Evolutionary conservation across 2,113 vertebrate genomes (phyloP), one percentile per base, ranked within the genome.

Genomic region (Lethenteron camtschaticum): DNA sequence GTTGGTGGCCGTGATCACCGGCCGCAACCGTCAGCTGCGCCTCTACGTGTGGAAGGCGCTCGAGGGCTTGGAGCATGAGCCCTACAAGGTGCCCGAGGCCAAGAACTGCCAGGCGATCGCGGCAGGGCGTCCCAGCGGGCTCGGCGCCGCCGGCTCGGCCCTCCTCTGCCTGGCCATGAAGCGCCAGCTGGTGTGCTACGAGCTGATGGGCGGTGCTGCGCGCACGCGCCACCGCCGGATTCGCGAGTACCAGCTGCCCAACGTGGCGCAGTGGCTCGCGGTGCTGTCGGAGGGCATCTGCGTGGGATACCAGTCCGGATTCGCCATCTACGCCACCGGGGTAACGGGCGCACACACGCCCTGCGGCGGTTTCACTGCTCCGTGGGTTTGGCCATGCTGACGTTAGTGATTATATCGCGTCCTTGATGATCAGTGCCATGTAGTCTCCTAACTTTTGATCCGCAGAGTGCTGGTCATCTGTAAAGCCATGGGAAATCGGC

Each of bases 21-120:
- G 94, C 74, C 81, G 91, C 74, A 97, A 99, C 80, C 94, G 92
- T 3, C 92, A 97, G 0, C 89, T 95, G 18, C 87, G 94, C n/a
- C 89, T 99, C 69, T 84, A 90, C 74, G 86, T 90, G 69, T 81
- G 84, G 71, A 81, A 83, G 55, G 87, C 87, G 20, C 78, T 99
- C 71, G 94, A 97, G 2, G 92, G 94, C 3, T 83, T 87, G 10
- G 94, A 99, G 80, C 81, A 81, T 0, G 94, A 97, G 9, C 90
- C 88, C 76, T 85, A 82, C 57, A 99, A 99, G 74, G 80, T 99
- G 79, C 81, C 83, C 9, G 94, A 99, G 74, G 96, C 90, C 1
- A 94, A 90, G 71, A 89, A 89, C 78, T 97, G 91, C 78, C 89
- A 94, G 76, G 80, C 83, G 1, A 75, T 99, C 57, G 84, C 83